Conservation (phyloP, 2,797 vertebrate genomes). For the Sebastes baramenuke region DNA sequence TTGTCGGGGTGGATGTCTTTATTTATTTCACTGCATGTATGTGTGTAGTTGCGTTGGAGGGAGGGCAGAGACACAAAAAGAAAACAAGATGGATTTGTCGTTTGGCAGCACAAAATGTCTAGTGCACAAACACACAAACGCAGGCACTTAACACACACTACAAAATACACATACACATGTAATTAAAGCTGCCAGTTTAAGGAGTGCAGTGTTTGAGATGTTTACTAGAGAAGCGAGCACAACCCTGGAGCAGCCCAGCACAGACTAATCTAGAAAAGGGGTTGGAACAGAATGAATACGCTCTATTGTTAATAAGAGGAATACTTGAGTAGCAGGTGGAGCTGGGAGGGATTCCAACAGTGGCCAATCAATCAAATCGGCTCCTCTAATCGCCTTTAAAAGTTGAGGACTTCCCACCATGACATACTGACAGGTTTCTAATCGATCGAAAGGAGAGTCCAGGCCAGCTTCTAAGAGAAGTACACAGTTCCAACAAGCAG, state of each 20-base stretch:
- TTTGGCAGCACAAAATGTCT: conserved; percentile 33
- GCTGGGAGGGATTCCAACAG: not conserved
- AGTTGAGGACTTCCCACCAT: not conserved
- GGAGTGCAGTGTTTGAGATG: conserved; percentile 15
- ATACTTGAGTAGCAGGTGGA: not conserved
- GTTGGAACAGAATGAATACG: not conserved
- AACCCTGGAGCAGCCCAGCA: conserved; percentile 9
- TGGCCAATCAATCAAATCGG: not conserved
- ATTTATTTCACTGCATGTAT: conserved; percentile 28
- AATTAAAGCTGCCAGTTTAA: conserved; percentile 39
- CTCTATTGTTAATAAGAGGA: not conserved
- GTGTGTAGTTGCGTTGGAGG: conserved; percentile 7
- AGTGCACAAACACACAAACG: not conserved
- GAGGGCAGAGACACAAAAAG: conserved; percentile 13
- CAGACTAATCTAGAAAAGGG: not conserved
- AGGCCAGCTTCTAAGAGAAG: not conserved
- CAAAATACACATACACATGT: conserved; percentile 27
- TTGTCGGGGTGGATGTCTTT: conserved; percentile 31
- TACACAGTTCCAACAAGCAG: not conserved
- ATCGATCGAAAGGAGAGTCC: not conserved
- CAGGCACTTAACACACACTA: not conserved
- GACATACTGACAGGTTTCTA: not conserved
- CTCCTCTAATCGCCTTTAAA: conserved; percentile 2
- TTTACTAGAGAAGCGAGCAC: conserved; percentile 16
- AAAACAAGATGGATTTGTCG: conserved; percentile 33